Evolutionary conservation across 2,888 invertebrate genomes (phyloP).

Genomic region (Adineta ricciae): DNA sequence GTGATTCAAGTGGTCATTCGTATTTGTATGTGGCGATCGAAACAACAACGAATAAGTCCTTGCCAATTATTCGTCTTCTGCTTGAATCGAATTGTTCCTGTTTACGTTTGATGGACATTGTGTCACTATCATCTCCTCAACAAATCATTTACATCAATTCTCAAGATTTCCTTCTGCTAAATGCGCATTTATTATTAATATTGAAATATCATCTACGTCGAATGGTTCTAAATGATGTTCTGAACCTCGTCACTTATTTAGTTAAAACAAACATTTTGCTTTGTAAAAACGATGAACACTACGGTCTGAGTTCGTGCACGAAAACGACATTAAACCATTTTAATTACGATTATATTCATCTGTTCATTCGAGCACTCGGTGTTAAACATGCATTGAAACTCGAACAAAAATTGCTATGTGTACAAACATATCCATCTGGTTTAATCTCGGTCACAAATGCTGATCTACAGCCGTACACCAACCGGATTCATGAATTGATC

Average conservation of each 20-base stretch:
- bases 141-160: not conserved
- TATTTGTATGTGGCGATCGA: constrained; percentile 12
- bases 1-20: constrained; percentile 4
- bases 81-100: constrained; percentile 6
- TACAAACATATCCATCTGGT: not conserved
- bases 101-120: constrained; percentile 17
- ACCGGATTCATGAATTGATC: not conserved
- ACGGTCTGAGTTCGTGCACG: not conserved
- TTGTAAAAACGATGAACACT: constrained; percentile 14
- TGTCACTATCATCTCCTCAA: not conserved
- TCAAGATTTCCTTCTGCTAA: not conserved
- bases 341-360: not conserved
- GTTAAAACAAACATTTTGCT: not conserved
- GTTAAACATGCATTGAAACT: constrained; percentile 2
- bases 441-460: not conserved
- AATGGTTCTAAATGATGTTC: not conserved
- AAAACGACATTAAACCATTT: not conserved
- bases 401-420: not conserved
- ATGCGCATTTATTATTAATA: not conserved
- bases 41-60: not conserved
- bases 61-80: not conserved
- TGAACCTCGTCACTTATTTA: not conserved
- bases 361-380: not conserved
- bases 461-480: not conserved
- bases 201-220: not conserved